Evolutionary conservation across 2,113 vertebrate genomes (phyloP).

Genomic region (Hymenochirus boettgeri): DNA sequence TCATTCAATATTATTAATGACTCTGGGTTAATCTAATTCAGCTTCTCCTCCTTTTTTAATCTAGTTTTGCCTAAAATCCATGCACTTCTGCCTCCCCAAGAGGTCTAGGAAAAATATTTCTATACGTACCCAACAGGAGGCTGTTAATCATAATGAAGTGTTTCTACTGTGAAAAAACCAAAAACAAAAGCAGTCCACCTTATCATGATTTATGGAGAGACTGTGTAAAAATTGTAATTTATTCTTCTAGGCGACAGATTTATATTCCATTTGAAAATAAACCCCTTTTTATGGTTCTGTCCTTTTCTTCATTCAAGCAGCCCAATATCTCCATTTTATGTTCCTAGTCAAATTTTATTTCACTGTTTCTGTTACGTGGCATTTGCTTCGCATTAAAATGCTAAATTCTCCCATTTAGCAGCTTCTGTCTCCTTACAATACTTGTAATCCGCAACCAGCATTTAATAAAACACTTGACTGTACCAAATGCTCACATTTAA

Average conservation of each 20-base stretch:
- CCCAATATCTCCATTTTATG: background rate
- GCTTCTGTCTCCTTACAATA: background rate
- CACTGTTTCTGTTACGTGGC: background rate
- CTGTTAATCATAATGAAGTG: constrained; percentile 70
- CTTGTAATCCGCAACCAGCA: background rate
- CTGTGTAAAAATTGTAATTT: constrained; percentile 60
- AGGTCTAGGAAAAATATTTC: constrained; percentile 63
- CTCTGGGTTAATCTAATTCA: constrained; percentile 66
- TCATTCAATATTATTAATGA: constrained; percentile 73
- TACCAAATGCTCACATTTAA: background rate
- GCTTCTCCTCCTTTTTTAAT: constrained; percentile 75
- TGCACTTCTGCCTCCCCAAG: constrained; percentile 67
- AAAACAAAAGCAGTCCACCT: constrained; percentile 71
- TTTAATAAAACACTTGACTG: background rate
- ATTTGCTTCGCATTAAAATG: background rate
- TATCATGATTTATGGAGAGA: constrained; percentile 62
- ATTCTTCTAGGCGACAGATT: constrained; percentile 48
- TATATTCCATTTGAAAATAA: background rate
- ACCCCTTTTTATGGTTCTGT: background rate
- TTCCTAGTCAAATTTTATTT: background rate
- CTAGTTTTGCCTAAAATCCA: constrained; percentile 72
- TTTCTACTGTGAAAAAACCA: constrained; percentile 64
- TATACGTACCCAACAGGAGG: constrained; percentile 70
- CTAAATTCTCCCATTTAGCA: too few species aligned
- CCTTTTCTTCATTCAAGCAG: background rate